Base-by-base conservation (phyloP, 2,113 vertebrate species). In the Thalassarche chlororhynchos region DNA sequence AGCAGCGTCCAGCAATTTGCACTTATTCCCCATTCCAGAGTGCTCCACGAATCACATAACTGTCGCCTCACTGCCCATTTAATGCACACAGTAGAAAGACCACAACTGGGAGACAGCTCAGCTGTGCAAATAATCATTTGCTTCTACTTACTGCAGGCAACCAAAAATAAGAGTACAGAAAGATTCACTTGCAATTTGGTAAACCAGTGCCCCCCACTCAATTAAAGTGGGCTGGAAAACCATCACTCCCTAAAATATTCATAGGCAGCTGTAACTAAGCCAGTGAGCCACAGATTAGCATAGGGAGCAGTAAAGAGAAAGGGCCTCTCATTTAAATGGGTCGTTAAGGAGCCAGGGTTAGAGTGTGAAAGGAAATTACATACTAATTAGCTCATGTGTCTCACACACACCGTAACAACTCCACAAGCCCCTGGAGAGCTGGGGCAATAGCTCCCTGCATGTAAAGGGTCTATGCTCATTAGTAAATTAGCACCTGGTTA, bases 351-450 rank as follows among this genome's bases (percentile, higher is more conserved):
- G 78, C 85, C 74, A 71, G 89, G 91, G 90, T 92, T 96, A 96
- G 84, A 96, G 79, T 75, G 93, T 88, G 90, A 90, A 95, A 95
- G 92, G 90, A 96, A 95, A 96, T 97, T 96, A 96, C 88, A 96
- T 84, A 93, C 92, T 97, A 96, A 97, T 97, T 96, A 97, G 84
- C 91, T 94, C 84, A 85, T 95, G 94, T 80, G 89, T 96, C 90
- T 96, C 52, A 3, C 82, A 93, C 62, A 79, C 80, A 94, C 72
- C 91, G 78, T 57, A 97, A 95, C 92, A 96, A 87, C 81, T 89
- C 85, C 0, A 5, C 55, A 84, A 88, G 46, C 55, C 95, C 66
- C 91, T 64, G 51, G 90, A 92, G 89, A 97, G 89, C 70, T 78
- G 91, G 81, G 92, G 87, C 87, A 96, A 87, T 68, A 93, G 91